Evolutionary conservation across 2,888 invertebrate genomes (phyloP).

Genomic region (Chymomyza amoena): DNA sequence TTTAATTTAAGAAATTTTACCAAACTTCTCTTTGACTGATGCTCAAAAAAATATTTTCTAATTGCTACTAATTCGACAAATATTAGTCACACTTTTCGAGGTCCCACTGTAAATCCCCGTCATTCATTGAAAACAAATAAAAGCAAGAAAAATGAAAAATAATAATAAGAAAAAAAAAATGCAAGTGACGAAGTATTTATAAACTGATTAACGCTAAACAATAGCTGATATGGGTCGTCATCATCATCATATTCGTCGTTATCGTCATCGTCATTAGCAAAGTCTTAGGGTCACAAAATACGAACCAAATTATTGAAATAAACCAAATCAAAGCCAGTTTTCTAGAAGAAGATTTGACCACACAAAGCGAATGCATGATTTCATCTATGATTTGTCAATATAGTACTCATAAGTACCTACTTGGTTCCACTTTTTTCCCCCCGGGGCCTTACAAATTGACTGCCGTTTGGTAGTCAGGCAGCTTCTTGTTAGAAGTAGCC

Average conservation of each 20-base stretch:
- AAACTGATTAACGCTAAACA: conserved; percentile 67
- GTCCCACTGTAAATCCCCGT: not conserved
- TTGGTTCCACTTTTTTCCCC: not conserved
- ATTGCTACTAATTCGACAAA: conserved; percentile 13
- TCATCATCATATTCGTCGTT: not conserved
- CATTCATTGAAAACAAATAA: conserved; percentile 2
- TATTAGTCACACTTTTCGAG: not conserved
- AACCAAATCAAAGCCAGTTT: not conserved
- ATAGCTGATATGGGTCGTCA: conserved; percentile 64
- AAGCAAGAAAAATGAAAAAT: conserved; percentile 17
- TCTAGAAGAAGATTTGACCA: not conserved
- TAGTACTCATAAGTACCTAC: not conserved
- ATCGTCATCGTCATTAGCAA: not conserved
- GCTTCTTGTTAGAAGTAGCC: not conserved
- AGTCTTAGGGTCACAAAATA: not conserved
- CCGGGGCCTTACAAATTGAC: not conserved
- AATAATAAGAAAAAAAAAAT: conserved; percentile 29
- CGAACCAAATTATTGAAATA: not conserved
- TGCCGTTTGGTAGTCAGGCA: not conserved
- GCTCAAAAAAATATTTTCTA: too few relatives aligned
- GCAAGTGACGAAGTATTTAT: conserved; percentile 69
- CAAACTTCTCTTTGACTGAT: too few relatives aligned
- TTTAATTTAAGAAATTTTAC: too few relatives aligned
- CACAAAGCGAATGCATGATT: not conserved
- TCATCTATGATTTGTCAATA: not conserved